Evolutionary conservation across 2,888 invertebrate species (phyloP).

Genomic region (Drosophila siamana): DNA sequence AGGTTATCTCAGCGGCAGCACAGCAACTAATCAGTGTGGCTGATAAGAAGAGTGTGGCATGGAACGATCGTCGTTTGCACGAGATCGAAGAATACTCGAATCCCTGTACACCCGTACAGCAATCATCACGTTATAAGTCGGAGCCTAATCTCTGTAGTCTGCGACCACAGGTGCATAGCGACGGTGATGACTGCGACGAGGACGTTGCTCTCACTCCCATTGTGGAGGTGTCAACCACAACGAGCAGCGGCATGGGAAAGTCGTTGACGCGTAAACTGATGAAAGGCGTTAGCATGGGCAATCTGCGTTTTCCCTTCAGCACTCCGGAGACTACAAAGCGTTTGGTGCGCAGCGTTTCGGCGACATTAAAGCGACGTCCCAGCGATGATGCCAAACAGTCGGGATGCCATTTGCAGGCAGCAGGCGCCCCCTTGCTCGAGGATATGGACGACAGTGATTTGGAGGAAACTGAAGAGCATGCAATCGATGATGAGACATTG

Average conservation of each 20-base stretch:
- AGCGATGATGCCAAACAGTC: slow-evolving; percentile 66
- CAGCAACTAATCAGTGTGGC: slow-evolving; percentile 61
- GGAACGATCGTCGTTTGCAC: slow-evolving; percentile 73
- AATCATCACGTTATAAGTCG: slow-evolving; percentile 83
- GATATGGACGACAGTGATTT: slow-evolving; percentile 65
- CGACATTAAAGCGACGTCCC: slow-evolving; percentile 71
- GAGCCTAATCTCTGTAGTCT: slow-evolving; percentile 83
- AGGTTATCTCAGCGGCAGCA: slow-evolving; percentile 69
- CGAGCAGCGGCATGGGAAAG: slow-evolving; percentile 55
- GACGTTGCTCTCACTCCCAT: slow-evolving; percentile 54
- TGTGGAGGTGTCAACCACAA: slow-evolving; percentile 47
- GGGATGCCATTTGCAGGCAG: slow-evolving; percentile 23
- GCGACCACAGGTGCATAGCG: slow-evolving; percentile 48
- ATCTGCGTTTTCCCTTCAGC: slow-evolving; percentile 82
- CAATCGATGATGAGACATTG: slow-evolving; percentile 46
- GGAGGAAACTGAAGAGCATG: slow-evolving; percentile 47
- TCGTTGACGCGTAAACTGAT: slow-evolving; percentile 81
- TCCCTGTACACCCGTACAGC: slow-evolving; percentile 74
- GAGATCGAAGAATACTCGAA: slow-evolving; percentile 71
- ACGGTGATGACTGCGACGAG: slow-evolving; percentile 10
- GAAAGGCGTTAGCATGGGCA: slow-evolving; percentile 85
- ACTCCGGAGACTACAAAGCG: slow-evolving; percentile 80
- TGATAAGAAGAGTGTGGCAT: slow-evolving; percentile 78
- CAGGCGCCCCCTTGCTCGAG: slow-evolving; percentile 60
- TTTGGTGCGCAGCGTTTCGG: slow-evolving; percentile 76